These are phyloP conservation scores for Drepanosiphum platanoidis DNA, from an alignment of 2,888 invertebrate species.

Conservation along the genomic window DNA sequence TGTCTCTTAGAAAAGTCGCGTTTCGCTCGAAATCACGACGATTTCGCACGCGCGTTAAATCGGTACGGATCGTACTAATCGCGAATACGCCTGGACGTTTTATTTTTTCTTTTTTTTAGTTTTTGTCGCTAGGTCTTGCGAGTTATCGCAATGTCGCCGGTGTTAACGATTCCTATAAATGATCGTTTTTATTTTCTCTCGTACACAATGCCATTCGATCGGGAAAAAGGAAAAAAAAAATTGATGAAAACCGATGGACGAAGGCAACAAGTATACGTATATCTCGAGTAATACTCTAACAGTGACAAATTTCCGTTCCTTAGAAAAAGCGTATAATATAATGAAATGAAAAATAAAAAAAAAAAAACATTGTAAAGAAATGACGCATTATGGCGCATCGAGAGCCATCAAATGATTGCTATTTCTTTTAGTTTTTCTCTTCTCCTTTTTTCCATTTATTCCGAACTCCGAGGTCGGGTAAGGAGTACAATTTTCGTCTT, in stretches of 20 bases:
- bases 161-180: background rate
- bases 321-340: background rate
- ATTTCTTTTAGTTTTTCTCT: no score
- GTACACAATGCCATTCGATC: background rate
- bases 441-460: no score
- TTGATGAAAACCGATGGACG: background rate
- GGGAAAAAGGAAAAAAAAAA: background rate
- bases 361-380: no score
- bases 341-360: no score
- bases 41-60: no score
- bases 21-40: no score
- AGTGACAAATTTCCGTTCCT: background rate
- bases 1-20: no score
- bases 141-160: background rate
- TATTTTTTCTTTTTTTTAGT: background rate
- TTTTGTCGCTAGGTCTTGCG: background rate
- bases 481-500: no score
- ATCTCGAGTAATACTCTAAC: background rate
- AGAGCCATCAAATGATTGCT: no score
- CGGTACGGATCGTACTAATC: no score
- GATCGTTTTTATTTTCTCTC: background rate
- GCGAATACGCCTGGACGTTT: background rate
- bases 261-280: background rate
- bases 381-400: no score
- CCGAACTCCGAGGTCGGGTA: no score